Evolutionary conservation across 1,140 invertebrate species (phyloP).

Genomic region (Lordiphosa stackelbergi): DNA sequence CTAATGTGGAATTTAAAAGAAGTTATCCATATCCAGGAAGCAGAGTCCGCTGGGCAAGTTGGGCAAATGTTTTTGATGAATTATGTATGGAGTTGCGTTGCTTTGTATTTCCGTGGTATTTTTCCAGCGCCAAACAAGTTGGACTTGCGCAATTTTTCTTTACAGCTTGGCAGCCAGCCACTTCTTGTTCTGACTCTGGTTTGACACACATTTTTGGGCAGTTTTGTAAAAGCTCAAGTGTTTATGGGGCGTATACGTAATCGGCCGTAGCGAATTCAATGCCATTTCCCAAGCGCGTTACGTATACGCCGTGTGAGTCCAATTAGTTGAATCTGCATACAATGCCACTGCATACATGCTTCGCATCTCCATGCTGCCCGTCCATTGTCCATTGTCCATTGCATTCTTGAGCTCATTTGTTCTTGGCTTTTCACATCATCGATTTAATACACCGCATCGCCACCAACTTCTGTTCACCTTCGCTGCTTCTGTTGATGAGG

Average conservation of each 20-base stretch:
- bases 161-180: conserved; percentile 11
- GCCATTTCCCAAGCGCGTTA: conserved; percentile 68
- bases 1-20: conserved; percentile 27
- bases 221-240: conserved; percentile 21
- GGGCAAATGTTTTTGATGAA: conserved; percentile 12
- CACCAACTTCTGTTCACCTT: conserved; percentile 53
- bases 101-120: conserved; percentile 8
- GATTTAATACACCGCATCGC: conserved; percentile 52
- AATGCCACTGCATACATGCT: conserved; percentile 31
- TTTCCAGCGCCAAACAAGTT: conserved; percentile 45
- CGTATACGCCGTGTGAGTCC: conserved; percentile 70
- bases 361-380: conserved; percentile 17
- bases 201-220: conserved; percentile 48
- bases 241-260: conserved; percentile 60
- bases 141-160: conserved; percentile 45
- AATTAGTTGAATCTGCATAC: conserved; percentile 69
- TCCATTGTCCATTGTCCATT: conserved; percentile 45
- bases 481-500: conserved; percentile 70
- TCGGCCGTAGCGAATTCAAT: conserved; percentile 32
- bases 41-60: conserved; percentile 1
- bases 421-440: conserved; percentile 69
- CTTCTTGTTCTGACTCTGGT: conserved; percentile 25
- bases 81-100: conserved; percentile 29
- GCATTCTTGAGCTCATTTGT: conserved; percentile 35
- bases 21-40: conserved; percentile 24